Evolutionary conservation across 2,888 invertebrate species (phyloP).

Genomic region (Galerucella calmariensis): DNA sequence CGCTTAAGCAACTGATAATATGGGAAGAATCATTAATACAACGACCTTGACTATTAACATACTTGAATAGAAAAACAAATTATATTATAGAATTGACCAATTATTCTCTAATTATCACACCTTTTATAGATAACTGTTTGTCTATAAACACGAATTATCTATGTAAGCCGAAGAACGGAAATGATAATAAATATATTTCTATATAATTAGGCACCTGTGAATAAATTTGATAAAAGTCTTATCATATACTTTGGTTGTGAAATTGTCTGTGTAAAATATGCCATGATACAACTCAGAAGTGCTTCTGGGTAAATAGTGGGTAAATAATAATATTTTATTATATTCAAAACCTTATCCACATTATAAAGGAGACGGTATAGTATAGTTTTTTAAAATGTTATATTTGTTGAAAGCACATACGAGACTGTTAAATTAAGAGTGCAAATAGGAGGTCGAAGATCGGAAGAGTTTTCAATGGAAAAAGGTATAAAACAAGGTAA

Average conservation of each 20-base stretch:
- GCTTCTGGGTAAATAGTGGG: slow-evolving; percentile 1
- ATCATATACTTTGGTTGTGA: not conserved
- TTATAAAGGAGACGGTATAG: too few species aligned
- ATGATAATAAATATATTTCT: not conserved
- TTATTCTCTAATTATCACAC: not conserved
- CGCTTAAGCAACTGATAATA: not conserved
- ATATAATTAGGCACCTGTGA: not conserved
- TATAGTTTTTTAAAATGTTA: too few species aligned
- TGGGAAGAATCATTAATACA: not conserved
- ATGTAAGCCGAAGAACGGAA: not conserved
- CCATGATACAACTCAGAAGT: slow-evolving; percentile 1
- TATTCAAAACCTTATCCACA: too few species aligned
- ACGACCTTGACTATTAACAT: not conserved
- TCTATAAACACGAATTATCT: not conserved
- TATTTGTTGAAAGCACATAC: too few species aligned
- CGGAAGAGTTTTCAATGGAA: too few species aligned
- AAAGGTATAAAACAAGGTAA: too few species aligned
- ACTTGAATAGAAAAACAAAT: not conserved
- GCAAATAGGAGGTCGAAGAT: too few species aligned
- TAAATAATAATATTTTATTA: not conserved
- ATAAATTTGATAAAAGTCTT: slow-evolving; percentile 4
- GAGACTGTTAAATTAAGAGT: too few species aligned
- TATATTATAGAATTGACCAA: not conserved
- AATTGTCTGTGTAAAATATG: not conserved
- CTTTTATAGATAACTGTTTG: not conserved